Percentiles rank a stretch among this genome's conserved stretches.
Conservation (phyloP, 2,888 invertebrate genomes). For the Cerastis leucographa region DNA sequence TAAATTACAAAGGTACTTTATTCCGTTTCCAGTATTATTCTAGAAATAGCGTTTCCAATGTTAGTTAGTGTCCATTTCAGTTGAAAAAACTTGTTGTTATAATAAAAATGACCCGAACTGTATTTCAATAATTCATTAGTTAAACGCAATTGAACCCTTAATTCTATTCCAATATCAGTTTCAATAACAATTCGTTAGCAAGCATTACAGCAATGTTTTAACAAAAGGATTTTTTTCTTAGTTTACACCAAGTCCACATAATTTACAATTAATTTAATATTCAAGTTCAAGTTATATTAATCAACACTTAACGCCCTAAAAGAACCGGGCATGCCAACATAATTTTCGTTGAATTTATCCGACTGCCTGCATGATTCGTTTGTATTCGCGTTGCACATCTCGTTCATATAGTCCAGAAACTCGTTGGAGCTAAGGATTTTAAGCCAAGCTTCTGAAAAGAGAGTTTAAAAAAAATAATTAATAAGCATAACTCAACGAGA, state of each 20-base stretch:
- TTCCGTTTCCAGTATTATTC: too few species aligned
- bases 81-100: too few species aligned
- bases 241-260: neutral
- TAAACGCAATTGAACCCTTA: neutral
- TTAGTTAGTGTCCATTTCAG: too few species aligned
- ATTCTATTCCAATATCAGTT: neutral
- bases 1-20: too few species aligned
- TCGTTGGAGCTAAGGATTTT: slow-evolving; percentile 69
- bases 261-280: neutral
- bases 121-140: too few species aligned
- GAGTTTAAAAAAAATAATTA: too few species aligned
- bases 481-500: too few species aligned
- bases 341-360: slow-evolving; percentile 72
- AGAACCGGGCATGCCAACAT: slow-evolving; percentile 71
- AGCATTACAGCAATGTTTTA: neutral
- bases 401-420: slow-evolving; percentile 67
- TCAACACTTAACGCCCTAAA: slow-evolving; percentile 72
- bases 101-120: too few species aligned
- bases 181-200: neutral
- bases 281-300: slow-evolving; percentile 40
- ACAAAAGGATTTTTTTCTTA: neutral
- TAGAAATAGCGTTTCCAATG: too few species aligned
- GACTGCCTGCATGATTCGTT: slow-evolving; percentile 73
- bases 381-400: slow-evolving; percentile 71
- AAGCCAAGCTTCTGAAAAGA: slow-evolving; percentile 70